Conservation (phyloP, 2,888 invertebrate species). For the Drosophila demipolita region DNA sequence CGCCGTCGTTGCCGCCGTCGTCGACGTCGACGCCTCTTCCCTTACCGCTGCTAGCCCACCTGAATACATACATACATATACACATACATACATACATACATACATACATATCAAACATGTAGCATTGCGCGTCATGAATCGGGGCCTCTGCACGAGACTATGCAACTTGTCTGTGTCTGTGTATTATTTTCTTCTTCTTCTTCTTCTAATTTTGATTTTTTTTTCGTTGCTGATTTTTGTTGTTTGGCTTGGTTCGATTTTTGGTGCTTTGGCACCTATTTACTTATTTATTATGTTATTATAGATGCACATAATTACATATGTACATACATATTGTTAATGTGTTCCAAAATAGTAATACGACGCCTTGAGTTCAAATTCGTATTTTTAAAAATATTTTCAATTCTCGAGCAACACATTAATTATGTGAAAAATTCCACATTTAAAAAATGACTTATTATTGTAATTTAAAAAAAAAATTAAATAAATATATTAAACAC, state of each 20-base stretch:
- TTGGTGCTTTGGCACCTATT: conserved; percentile 36
- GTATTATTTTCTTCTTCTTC: conserved; percentile 36
- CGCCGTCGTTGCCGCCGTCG: conserved; percentile 17
- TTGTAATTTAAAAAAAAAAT: too few relatives aligned
- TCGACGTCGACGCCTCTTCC: conserved; percentile 9
- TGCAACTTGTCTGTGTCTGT: conserved; percentile 61
- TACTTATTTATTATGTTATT: neutral
- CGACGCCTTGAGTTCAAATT: neutral
- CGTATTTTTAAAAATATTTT: neutral
- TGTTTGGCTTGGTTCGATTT: conserved; percentile 26
- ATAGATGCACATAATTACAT: conserved; percentile 3
- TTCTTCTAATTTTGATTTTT: neutral
- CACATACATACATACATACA: neutral
- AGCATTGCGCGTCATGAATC: conserved; percentile 54
- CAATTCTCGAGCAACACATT: neutral
- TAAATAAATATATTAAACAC: neutral
- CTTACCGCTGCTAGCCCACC: conserved; percentile 19
- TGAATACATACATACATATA: neutral
- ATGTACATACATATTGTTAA: neutral
- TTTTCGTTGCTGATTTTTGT: conserved; percentile 15
- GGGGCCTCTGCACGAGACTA: conserved; percentile 74
- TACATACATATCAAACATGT: conserved; percentile 18
- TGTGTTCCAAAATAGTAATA: neutral
- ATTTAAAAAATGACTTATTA: neutral
- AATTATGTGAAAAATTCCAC: neutral